Base-by-base conservation (phyloP, 2,888 invertebrate genomes). In the Trichacis sp. region DNA sequence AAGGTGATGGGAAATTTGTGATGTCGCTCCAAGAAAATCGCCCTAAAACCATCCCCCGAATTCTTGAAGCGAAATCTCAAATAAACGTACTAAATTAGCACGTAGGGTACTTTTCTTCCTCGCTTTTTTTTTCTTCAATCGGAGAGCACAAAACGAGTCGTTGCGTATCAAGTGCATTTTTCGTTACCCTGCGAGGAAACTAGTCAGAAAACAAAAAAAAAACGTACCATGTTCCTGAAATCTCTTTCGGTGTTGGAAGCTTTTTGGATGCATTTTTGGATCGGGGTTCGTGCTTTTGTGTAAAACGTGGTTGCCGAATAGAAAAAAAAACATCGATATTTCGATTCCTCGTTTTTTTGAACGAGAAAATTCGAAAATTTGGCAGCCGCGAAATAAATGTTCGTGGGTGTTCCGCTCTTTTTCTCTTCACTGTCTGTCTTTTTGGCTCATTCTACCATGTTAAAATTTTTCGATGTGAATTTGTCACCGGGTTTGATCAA, bases 1-100 rank as follows among this genome's bases (percentile, higher is more conserved):
- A 75, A 74, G 80, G 78, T 81, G 79, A 75, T 76, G 79, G 79
- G 72, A 75, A 69, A 67, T 61, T 62, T 58, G 69, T 70, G 64
- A 63, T 53, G 63, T 73, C 70, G 72, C 66, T 72, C 59, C 70
- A 70, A 73, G 61, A 46, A 63, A 56, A 54, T 38, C 46, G 55
- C 2, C 20, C 12, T 45, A 17, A 30, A 43, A 14, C n/a, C 33
- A 11, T 51, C 49, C 11, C 46, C n/a, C n/a, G 62, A 57, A 55
- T 65, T 14, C 49, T 62, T 64, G 38, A 62, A 53, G 46, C 60
- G 57, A 66, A 61, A 51, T 55, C 51, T 53, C 56, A 56, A 57
- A 53, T 42, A 49, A 36, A 52, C 18, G 40, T 43, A 61, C 69
- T 69, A 66, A 66, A 58, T 20, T 69, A 70, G 64, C 56, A 65